phyloP scores from a whole-genome alignment of 2,113 vertebrate species.

The Hirundichthys speculiger region DNA sequence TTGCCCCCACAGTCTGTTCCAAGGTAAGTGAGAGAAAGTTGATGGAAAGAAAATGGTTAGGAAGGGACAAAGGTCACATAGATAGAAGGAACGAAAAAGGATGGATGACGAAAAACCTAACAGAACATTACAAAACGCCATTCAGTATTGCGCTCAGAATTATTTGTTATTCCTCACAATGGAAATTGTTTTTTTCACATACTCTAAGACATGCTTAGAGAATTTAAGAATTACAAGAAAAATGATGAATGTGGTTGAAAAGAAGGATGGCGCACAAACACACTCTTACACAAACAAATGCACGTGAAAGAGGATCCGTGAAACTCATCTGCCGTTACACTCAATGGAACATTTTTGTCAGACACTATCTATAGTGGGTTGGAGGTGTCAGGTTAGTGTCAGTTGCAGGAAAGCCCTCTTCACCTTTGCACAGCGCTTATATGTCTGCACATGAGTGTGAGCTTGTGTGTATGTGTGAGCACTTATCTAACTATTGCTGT shows the following conservation, averaged over 20 bases:
- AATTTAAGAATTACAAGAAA: conserved; percentile 6
- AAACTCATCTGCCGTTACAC: conserved; percentile 65
- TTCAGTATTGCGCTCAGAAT: no score
- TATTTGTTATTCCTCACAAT: no score
- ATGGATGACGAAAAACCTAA: neutral
- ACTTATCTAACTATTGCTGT: conserved; percentile 11
- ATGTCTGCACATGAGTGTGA: neutral
- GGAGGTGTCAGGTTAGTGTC: conserved; percentile 65
- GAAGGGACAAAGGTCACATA: no score
- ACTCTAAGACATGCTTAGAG: conserved; percentile 10
- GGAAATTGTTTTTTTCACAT: no score
- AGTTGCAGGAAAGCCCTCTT: neutral
- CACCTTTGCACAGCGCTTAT: neutral
- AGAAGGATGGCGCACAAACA: conserved; percentile 10
- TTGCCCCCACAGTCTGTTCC: no score
- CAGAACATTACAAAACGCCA: no score
- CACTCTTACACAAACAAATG: conserved; percentile 12
- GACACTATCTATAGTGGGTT: conserved; percentile 36
- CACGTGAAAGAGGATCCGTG: conserved; percentile 24
- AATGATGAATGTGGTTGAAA: conserved; percentile 11
- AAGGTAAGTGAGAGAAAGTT: no score
- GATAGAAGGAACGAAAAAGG: conserved; percentile 1
- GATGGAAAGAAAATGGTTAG: no score
- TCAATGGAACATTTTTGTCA: conserved; percentile 74
- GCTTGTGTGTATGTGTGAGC: neutral